Evolutionary conservation across 1,140 invertebrate species (phyloP).

Genomic region (Phenacoccus solenopsis): DNA sequence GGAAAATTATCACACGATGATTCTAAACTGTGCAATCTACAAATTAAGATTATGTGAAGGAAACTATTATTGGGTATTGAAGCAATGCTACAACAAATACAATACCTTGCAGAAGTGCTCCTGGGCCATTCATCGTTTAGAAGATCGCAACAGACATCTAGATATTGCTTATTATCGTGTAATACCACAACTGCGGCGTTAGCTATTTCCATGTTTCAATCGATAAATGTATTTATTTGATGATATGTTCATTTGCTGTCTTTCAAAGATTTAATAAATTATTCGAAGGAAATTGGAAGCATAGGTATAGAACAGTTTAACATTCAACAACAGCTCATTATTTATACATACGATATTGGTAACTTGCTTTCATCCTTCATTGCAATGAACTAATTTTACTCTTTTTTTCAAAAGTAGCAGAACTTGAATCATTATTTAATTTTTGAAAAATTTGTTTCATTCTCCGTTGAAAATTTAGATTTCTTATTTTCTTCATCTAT

Average conservation of each 20-base stretch:
- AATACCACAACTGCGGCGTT: conserved; percentile 23
- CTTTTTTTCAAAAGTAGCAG: no score
- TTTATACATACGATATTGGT: no score
- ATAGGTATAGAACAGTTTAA: no score
- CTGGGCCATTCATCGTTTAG: conserved; percentile 29
- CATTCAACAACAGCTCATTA: no score
- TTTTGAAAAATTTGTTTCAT: no score
- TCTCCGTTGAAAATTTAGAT: no score
- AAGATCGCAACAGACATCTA: conserved; percentile 25
- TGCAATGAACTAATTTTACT: no score
- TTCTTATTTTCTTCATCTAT: no score
- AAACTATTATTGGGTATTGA: background rate
- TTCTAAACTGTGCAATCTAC: conserved; percentile 26
- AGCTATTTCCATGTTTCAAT: background rate
- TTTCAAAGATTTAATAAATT: background rate
- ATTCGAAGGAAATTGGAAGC: no score
- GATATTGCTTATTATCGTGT: conserved; percentile 24
- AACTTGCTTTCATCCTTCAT: no score
- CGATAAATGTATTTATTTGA: background rate
- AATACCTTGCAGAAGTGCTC: conserved; percentile 27
- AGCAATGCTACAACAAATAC: background rate
- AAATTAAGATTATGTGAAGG: background rate
- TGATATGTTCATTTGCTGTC: background rate
- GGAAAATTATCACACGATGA: conserved; percentile 28
- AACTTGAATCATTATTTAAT: no score